Evolutionary conservation across 2,888 invertebrate genomes (phyloP), one percentile per base, ranked within the genome.

Genomic region (Melanophora roralis): DNA sequence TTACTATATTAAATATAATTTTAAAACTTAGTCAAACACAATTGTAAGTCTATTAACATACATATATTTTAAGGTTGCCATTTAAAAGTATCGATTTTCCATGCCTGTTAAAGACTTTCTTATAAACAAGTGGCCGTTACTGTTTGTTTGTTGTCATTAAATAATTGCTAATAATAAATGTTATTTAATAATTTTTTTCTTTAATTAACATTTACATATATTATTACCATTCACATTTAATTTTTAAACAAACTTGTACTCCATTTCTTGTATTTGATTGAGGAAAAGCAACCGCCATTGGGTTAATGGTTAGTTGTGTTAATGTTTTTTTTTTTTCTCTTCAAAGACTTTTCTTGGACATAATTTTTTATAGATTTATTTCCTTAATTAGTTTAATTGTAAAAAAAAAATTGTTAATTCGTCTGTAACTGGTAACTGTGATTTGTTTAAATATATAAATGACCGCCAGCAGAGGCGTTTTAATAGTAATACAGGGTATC

Each of bases 151-250:
- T 55, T 62, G 62, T 64, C 40, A 78, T 73, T 78, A 73, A 78
- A 68, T 78, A 72, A 73, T 55, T 23, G 38, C 16, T 78, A 68
- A 73, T 73, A 73, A 62, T 73, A 78, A 73, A 73, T 68, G 68
- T 73, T 78, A 64, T 68, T 62, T 19, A 73, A 47, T 69, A 27
- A 59, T 59, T 49, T 23, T 43, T 59, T 38, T 2, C n/a, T 19
- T 27, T 14, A 69, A 36, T 47, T 7, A 38, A 14, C 16, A 21
- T 23, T n/a, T n/a, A n/a, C n/a, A 32, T 51, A 27, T 51, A 51
- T 32, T 14, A 32, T 14, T 8, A 9, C 51, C 9, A 14, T 8
- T 49, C 7, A 32, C 43, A 45, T 11, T 45, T 12, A 4, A 11
- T 1, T 11, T 23, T 5, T 11, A 12, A 12, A n/a, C n/a, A n/a